Evolutionary conservation across 2,888 invertebrate genomes (phyloP), one percentile per base, ranked within the genome.

Genomic region (Nyleta sp.): DNA sequence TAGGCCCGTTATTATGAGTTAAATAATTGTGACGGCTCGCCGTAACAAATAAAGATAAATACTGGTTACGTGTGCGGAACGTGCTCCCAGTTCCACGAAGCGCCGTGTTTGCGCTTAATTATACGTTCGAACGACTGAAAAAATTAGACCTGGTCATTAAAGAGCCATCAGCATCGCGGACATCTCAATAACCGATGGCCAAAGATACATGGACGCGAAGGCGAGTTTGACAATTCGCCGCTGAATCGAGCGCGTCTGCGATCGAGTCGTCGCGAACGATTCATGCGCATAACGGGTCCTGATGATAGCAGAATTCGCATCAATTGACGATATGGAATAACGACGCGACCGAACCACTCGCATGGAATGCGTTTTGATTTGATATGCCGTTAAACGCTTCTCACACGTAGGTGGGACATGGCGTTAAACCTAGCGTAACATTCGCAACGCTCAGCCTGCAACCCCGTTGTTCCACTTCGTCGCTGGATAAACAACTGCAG

Each of bases 1-100:
- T 81, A 77, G 48, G 38, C 33, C 78, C 68, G 79, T 79, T 79
- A 79, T 65, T 77, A 72, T 38, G 64, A 72, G 55, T 62, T 57
- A 78, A 78, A 67, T 81, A 83, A 83, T 83, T 81, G 60, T 74
- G 64, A 44, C 76, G 72, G 40, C 64, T 50, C 65, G 77, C 80
- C 84, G 84, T 85, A 81, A 84, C 84, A 83, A 85, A 84, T 82
- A 78, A 73, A 80, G 71, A 81, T 84, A 85, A 85, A 80, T 62
- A 76, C 78, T 70, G 76, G 73, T 73, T 81, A 72, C 57, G 55
- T 55, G 80, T 55, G 79, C 73, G 59, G 53, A 77, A 71, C 68
- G 44, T 35, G 42, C 38, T 24, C 38, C 22, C 33, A 55, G 52
- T 80, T 80, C 79, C 64, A 64, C 33, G 79, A 72, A 72, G 20